phyloP scores from a whole-genome alignment of 2,888 invertebrate species.

The Acanthoscelides obtectus region DNA sequence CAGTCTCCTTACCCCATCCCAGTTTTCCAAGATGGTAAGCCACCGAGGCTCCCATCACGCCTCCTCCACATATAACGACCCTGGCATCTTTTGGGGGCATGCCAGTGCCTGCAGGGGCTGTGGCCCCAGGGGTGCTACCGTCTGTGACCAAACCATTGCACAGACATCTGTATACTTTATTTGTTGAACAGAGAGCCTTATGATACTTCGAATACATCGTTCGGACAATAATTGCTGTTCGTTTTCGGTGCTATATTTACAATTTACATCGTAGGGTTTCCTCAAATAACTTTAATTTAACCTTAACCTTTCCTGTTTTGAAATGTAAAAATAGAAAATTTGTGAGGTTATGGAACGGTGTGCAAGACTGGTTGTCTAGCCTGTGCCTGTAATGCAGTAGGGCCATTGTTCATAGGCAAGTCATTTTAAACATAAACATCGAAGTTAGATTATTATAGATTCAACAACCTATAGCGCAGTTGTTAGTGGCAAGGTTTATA shows the following conservation, averaged over 20 bases:
- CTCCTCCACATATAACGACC: slow-evolving; percentile 88
- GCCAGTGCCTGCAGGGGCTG: slow-evolving; percentile 1
- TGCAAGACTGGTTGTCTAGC: background rate
- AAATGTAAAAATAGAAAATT: background rate
- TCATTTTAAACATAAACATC: too few species aligned
- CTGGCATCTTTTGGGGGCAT: slow-evolving; percentile 55
- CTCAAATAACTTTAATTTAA: background rate
- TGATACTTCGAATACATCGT: background rate
- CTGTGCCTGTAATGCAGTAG: too few species aligned
- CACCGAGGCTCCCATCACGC: slow-evolving; percentile 86
- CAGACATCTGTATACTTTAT: background rate
- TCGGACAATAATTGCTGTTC: background rate
- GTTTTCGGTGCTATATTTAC: background rate
- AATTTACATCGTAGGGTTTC: background rate
- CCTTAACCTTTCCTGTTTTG: background rate
- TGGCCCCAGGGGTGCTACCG: background rate
- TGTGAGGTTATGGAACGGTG: background rate
- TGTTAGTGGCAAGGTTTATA: too few species aligned
- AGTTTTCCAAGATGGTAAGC: slow-evolving; percentile 82
- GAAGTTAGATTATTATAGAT: too few species aligned
- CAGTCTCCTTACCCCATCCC: slow-evolving; percentile 78
- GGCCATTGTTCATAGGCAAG: too few species aligned
- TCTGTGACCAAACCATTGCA: background rate
- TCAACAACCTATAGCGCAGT: too few species aligned
- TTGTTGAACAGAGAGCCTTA: background rate